Evolutionary conservation across 2,797 vertebrate species (phyloP).

Genomic region (Limnodromus scolopaceus): DNA sequence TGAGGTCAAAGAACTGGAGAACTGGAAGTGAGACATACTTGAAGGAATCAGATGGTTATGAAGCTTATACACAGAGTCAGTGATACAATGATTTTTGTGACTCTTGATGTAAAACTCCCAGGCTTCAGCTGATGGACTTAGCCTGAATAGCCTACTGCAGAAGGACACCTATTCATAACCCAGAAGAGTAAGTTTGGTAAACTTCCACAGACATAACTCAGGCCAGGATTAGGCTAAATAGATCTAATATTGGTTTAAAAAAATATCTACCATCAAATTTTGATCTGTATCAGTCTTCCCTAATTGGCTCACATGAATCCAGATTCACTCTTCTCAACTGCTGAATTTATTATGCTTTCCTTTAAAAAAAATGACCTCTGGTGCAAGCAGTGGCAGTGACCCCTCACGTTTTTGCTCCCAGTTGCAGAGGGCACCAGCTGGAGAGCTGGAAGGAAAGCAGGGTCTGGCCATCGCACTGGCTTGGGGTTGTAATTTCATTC

Average conservation of each 20-base stretch:
- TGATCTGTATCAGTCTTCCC: neutral
- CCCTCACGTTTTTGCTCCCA: neutral
- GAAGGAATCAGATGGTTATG: neutral
- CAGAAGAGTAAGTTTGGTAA: neutral
- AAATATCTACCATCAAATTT: neutral
- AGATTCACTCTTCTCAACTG: neutral
- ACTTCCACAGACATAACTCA: neutral
- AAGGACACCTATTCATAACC: neutral
- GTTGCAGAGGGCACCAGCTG: neutral
- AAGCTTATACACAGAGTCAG: neutral
- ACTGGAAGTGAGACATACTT: neutral
- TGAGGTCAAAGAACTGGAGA: neutral
- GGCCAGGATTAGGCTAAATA: neutral
- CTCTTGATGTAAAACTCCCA: neutral
- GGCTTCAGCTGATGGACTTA: neutral
- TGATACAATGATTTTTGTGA: neutral
- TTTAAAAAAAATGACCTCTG: neutral
- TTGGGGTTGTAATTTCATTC: neutral
- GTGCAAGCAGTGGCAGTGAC: neutral
- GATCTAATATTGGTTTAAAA: neutral
- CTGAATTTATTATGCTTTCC: neutral
- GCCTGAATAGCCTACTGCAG: neutral
- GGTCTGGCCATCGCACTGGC: neutral
- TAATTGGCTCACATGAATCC: neutral
- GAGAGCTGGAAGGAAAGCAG: neutral